Conservation (phyloP, 2,888 invertebrate species). For the Pseudococcus longispinus region DNA sequence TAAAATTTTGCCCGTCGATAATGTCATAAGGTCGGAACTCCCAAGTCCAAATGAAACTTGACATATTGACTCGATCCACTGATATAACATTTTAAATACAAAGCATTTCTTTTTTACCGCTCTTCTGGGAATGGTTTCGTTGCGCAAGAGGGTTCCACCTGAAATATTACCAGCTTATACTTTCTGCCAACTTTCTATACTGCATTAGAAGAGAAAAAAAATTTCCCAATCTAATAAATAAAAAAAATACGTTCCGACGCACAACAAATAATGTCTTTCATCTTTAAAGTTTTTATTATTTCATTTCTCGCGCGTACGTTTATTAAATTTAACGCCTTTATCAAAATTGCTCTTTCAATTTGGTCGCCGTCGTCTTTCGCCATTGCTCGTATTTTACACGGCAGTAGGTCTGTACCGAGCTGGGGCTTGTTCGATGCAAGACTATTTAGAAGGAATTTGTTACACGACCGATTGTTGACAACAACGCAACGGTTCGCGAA, state of each 20-base stretch:
- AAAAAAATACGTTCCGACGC: conserved; percentile 8
- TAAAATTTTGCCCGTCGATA: neutral
- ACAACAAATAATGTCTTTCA: conserved; percentile 26
- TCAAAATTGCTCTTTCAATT: conserved; percentile 34
- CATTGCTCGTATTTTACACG: neutral
- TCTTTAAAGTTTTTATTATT: conserved; percentile 39
- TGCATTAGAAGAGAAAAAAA: conserved; percentile 4
- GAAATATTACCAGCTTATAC: conserved; percentile 19
- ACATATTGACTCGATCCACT: conserved; percentile 19
- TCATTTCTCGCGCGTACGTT: neutral
- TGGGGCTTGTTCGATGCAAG: neutral
- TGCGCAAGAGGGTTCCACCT: neutral
- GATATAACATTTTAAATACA: conserved; percentile 42
- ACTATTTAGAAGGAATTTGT: neutral
- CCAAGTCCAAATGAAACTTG: conserved; percentile 1
- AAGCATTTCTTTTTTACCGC: neutral
- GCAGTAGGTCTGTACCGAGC: neutral
- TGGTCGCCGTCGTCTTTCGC: neutral
- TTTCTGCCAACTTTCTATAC: conserved; percentile 24
- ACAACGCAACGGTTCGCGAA: too few species aligned
- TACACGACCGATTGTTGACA: neutral
- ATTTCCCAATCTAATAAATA: conserved; percentile 15
- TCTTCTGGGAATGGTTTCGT: conserved; percentile 1
- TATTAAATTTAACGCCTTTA: conserved; percentile 37
- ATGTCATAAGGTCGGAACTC: conserved; percentile 8